Percentiles rank a stretch among this genome's conserved stretches.
Conservation (phyloP, 2,797 vertebrate species). For the Danionella dracula region DNA sequence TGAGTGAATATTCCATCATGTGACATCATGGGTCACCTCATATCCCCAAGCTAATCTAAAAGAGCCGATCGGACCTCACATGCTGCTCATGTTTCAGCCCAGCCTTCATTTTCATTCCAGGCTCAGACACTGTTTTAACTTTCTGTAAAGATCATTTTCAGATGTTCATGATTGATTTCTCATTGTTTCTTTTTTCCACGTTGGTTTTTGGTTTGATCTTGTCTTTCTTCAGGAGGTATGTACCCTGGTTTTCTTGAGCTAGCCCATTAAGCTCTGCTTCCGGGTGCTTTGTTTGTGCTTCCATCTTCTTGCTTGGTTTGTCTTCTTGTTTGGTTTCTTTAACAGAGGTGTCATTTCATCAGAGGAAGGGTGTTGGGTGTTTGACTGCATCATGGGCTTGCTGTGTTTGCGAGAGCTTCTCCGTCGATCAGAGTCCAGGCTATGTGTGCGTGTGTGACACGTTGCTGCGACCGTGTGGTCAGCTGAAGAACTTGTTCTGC, state of each 20-base stretch:
- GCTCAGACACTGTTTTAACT: background rate
- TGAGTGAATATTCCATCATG: background rate
- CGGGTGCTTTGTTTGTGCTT: conserved; percentile 53
- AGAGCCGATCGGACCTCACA: background rate
- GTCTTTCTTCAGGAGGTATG: conserved; percentile 97
- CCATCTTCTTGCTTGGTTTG: conserved; percentile 56
- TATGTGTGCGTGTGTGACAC: background rate
- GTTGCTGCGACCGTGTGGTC: background rate
- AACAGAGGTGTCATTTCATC: conserved; percentile 49
- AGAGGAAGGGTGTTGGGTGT: conserved; percentile 24
- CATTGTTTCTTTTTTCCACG: conserved; percentile 75
- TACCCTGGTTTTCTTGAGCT: conserved; percentile 64
- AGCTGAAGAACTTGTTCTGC: background rate
- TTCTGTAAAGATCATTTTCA: conserved; percentile 33
- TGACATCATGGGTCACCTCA: background rate
- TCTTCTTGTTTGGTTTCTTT: conserved; percentile 39
- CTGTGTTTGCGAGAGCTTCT: conserved; percentile 1
- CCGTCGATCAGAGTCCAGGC: no score
- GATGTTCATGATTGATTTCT: conserved; percentile 63
- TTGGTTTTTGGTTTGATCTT: conserved; percentile 83
- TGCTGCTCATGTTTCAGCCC: background rate
- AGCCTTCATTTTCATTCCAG: background rate
- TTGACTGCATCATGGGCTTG: conserved; percentile 27
- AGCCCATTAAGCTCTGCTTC: conserved; percentile 59
- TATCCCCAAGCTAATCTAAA: background rate